phyloP scores from a whole-genome alignment of 1,140 invertebrate species.

The Schlechtendalia chinensis region DNA sequence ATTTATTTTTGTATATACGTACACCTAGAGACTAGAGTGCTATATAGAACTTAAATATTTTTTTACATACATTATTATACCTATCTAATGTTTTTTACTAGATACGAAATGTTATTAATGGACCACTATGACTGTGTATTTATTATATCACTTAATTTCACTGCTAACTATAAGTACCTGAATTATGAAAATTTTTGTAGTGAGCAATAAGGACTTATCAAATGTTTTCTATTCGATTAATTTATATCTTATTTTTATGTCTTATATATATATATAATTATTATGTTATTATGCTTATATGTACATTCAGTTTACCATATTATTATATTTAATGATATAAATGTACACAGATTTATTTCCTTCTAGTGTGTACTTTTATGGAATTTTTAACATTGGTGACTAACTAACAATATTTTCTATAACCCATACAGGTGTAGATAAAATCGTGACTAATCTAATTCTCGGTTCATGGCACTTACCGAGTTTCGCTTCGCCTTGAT shows the following conservation, averaged over 20 bases:
- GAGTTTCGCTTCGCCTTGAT: constrained; percentile 48
- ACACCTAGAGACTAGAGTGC: background rate
- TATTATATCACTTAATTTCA: too few relatives aligned
- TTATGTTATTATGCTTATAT: too few relatives aligned
- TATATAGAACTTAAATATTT: background rate
- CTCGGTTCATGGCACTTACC: constrained; percentile 15
- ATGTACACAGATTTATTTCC: background rate
- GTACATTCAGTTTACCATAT: too few relatives aligned
- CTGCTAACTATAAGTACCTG: background rate
- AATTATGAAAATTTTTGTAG: background rate
- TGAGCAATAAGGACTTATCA: background rate
- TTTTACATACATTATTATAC: background rate
- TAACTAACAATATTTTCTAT: background rate
- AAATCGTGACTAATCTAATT: constrained; percentile 35
- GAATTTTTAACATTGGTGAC: background rate
- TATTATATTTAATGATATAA: background rate
- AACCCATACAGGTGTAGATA: background rate
- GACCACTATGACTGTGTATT: background rate
- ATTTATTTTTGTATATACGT: constrained; percentile 39
- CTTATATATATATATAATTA: too few relatives aligned
- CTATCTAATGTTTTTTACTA: background rate
- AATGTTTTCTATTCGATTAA: background rate
- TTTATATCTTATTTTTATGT: background rate
- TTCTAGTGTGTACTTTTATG: background rate
- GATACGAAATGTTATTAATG: background rate